These are phyloP conservation scores for Leptinotarsa haldemani DNA, from an alignment of 2,888 invertebrate genomes.

Conservation along the genomic window DNA sequence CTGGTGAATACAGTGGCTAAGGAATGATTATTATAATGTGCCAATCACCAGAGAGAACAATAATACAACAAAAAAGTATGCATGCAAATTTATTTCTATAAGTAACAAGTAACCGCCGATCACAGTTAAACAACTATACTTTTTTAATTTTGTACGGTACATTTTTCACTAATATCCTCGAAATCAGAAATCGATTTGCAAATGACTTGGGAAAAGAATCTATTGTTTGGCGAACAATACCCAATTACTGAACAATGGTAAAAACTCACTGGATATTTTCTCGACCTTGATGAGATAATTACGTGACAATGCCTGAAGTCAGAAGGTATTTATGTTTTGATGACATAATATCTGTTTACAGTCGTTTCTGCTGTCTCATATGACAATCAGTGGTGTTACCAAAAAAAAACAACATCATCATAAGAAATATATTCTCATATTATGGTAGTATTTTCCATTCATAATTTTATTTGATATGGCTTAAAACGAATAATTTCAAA, in stretches of 20 bases:
- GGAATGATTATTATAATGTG: too few species aligned
- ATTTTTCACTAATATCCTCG: not conserved
- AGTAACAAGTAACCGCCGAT: too few species aligned
- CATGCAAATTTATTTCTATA: too few species aligned
- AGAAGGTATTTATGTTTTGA: conserved; percentile 25
- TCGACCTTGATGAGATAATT: conserved; percentile 33
- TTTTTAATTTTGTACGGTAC: not conserved
- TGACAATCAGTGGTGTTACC: not conserved
- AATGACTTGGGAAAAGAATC: conserved; percentile 1
- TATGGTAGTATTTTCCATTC: too few species aligned
- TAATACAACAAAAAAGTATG: too few species aligned
- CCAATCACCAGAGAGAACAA: too few species aligned
- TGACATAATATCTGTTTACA: conserved; percentile 28
- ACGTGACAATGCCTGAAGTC: conserved; percentile 23
- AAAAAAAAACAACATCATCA: too few species aligned
- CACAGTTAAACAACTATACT: too few species aligned
- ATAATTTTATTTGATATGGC: too few species aligned
- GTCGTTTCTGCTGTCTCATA: not conserved
- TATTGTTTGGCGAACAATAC: conserved; percentile 22
- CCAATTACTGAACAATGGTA: not conserved
- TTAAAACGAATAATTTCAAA: too few species aligned
- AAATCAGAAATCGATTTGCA: conserved; percentile 9
- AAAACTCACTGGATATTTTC: conserved; percentile 22
- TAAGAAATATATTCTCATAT: too few species aligned
- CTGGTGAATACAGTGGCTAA: too few species aligned